phyloP scores from a whole-genome alignment of 2,113 vertebrate genomes.

The Muntiacus reevesi region DNA sequence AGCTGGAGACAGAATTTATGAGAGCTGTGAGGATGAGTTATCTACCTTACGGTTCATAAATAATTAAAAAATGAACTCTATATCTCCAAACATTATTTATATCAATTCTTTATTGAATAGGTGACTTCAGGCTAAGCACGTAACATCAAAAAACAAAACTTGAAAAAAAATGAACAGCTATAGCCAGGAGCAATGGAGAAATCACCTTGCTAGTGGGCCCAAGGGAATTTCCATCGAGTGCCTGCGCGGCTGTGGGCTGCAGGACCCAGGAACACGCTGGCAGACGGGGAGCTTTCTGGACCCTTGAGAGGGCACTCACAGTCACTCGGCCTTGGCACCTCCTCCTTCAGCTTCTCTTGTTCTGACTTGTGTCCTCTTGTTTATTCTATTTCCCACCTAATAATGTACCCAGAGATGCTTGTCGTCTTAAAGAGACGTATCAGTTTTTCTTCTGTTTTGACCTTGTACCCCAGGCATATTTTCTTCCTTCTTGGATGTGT shows the following conservation, averaged over 20 bases:
- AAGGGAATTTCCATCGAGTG: neutral
- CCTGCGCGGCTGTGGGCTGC: neutral
- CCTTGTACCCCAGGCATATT: neutral
- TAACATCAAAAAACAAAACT: conserved; percentile 28
- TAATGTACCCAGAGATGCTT: neutral
- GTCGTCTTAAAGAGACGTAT: neutral
- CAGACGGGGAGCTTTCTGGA: neutral
- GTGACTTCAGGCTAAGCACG: conserved; percentile 41
- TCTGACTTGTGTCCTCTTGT: neutral
- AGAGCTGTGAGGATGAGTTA: conserved; percentile 27
- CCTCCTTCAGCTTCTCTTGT: neutral
- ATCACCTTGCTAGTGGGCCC: neutral
- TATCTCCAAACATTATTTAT: conserved; percentile 51
- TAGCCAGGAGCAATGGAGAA: neutral
- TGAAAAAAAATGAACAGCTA: neutral
- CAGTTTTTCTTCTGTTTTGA: neutral
- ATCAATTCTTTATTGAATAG: conserved; percentile 32
- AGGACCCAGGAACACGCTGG: fast-evolving
- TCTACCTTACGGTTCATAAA: conserved; percentile 40
- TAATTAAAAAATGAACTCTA: conserved; percentile 46
- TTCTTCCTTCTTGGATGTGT: neutral
- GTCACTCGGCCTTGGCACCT: neutral
- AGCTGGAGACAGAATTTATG: neutral
- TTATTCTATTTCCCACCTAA: neutral
- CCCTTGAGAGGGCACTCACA: neutral